Conservation (phyloP, 1,140 invertebrate species). For the Potamilus streckersoni region DNA sequence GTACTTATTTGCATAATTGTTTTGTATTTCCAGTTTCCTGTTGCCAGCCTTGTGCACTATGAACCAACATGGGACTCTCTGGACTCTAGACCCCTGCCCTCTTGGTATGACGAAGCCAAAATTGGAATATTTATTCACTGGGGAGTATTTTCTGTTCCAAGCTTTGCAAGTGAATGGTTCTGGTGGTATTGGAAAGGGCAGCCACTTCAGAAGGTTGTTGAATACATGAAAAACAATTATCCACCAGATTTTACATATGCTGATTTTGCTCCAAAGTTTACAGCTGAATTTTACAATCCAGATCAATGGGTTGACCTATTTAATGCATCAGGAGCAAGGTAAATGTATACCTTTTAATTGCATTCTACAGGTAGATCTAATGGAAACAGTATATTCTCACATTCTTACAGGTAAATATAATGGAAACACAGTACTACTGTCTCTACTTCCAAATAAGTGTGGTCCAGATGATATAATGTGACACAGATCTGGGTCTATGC, state of each 20-base stretch:
- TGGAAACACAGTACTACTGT: no score
- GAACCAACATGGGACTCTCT: conserved; percentile 61
- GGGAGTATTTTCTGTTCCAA: conserved; percentile 64
- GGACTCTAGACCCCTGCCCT: conserved; percentile 60
- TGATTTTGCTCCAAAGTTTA: conserved; percentile 50
- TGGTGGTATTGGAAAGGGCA: conserved; percentile 54
- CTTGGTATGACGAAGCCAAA: conserved; percentile 66
- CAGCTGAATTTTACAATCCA: conserved; percentile 43
- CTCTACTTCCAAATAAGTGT: no score
- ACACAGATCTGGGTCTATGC: no score
- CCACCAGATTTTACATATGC: conserved; percentile 49
- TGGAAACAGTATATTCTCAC: no score
- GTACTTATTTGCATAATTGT: no score
- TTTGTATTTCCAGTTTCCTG: no score
- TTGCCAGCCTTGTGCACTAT: conserved; percentile 17
- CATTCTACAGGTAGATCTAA: no score
- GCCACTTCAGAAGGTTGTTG: conserved; percentile 13
- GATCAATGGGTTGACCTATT: conserved; percentile 46
- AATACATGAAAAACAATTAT: conserved; percentile 54
- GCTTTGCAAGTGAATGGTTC: conserved; percentile 49
- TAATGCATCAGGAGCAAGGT: conserved; percentile 45
- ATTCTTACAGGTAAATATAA: no score
- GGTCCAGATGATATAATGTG: no score
- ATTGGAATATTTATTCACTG: conserved; percentile 67
- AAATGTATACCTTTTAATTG: neutral